Percentiles rank a stretch among this genome's conserved stretches.
These are phyloP conservation scores for Pteropus alecto DNA, from an alignment of 2,113 vertebrate species.

Conservation along the genomic window DNA sequence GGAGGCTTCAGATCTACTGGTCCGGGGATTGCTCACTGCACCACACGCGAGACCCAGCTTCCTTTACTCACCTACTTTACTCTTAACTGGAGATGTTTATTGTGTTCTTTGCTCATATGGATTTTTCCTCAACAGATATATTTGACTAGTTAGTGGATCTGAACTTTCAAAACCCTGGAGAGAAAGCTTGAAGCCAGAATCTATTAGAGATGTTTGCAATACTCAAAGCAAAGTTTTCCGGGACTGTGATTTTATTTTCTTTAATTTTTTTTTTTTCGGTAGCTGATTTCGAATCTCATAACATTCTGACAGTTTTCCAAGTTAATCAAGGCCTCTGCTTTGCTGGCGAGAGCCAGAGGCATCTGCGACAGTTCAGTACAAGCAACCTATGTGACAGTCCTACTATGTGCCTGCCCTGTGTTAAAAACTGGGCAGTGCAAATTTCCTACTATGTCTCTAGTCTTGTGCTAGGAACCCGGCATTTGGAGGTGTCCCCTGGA, in stretches of 20 bases:
- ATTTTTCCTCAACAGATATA: constrained; percentile 29
- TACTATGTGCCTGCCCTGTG: background rate
- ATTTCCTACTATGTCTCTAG: background rate
- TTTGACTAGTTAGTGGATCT: constrained; percentile 19
- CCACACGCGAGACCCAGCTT: accelerated
- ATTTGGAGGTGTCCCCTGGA: no score
- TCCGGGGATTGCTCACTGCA: background rate
- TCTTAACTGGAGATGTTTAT: background rate
- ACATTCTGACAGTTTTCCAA: background rate
- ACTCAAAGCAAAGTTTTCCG: constrained; percentile 21
- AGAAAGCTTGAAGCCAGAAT: constrained; percentile 23
- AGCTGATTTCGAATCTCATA: background rate
- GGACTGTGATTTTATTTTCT: constrained; percentile 25
- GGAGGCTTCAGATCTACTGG: accelerated
- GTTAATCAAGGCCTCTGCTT: background rate
- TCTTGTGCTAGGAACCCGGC: background rate
- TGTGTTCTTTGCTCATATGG: background rate
- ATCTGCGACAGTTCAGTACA: background rate
- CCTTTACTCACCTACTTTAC: background rate
- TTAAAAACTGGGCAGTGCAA: background rate
- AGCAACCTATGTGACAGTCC: accelerated
- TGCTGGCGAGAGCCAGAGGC: background rate
- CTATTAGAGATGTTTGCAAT: background rate
- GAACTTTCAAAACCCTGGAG: background rate
- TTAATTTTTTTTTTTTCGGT: background rate